Percentiles rank a stretch among this genome's conserved stretches.
Evolutionary conservation across 2,113 vertebrate genomes (phyloP).

Genomic region (Perca flavescens): DNA sequence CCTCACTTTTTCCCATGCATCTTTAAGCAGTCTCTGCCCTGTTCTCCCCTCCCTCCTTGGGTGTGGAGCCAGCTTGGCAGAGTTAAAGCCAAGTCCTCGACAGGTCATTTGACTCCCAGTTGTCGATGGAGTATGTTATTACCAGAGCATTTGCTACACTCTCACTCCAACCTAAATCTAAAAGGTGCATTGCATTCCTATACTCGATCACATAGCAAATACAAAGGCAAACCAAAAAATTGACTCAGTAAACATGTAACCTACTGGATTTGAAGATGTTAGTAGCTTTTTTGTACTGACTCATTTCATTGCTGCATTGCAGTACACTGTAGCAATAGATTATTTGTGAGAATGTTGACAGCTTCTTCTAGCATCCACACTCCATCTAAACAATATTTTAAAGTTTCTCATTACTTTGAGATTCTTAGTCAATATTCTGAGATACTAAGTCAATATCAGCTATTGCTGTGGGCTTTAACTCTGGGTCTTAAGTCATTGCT

Average conservation of each 20-base stretch:
- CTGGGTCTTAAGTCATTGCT: not conserved
- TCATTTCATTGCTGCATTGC: not conserved
- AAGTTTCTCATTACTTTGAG: too few species aligned
- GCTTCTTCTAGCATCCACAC: not conserved
- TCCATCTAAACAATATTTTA: too few species aligned
- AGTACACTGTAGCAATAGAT: too few species aligned
- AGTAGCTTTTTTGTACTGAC: not conserved
- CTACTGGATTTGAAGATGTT: not conserved
- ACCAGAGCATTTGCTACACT: constrained; percentile 4
- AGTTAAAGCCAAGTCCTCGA: constrained; percentile 28
- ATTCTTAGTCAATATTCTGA: too few species aligned
- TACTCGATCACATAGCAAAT: not conserved
- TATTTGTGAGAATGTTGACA: not conserved
- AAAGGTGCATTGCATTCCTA: constrained; percentile 3
- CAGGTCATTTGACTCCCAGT: constrained; percentile 47
- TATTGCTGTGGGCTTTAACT: too few species aligned
- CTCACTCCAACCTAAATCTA: constrained; percentile 7
- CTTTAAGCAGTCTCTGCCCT: constrained; percentile 22
- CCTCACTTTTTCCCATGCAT: constrained; percentile 26
- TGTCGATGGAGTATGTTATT: constrained; percentile 28
- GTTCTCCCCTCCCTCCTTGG: not conserved
- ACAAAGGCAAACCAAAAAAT: not conserved
- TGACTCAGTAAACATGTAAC: not conserved
- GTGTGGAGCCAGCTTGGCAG: constrained; percentile 6
- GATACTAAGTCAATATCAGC: too few species aligned